Conservation (phyloP, 2,113 vertebrate genomes). For the Myodes glareolus region DNA sequence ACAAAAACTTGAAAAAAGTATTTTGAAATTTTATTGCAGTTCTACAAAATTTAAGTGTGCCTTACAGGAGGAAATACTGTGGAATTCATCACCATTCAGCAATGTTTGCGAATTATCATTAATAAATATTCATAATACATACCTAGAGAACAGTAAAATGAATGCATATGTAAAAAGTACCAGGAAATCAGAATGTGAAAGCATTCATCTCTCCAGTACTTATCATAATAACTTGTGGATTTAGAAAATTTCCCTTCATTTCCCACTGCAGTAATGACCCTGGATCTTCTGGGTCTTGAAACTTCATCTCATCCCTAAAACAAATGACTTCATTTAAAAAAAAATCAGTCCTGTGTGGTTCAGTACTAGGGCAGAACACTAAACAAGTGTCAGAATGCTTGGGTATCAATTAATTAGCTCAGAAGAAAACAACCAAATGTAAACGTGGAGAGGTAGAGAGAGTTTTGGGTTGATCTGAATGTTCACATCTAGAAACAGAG, state of each 20-base stretch:
- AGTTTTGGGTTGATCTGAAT: neutral
- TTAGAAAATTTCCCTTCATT: conserved; percentile 17
- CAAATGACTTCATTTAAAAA: conserved; percentile 20
- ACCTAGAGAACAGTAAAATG: conserved; percentile 16
- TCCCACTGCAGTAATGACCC: conserved; percentile 42
- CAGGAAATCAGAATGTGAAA: conserved; percentile 44
- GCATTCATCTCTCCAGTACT: conserved; percentile 50
- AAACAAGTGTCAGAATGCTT: neutral
- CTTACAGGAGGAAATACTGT: conserved; percentile 31
- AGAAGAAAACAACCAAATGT: neutral
- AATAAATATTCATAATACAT: conserved; percentile 60
- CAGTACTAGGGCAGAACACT: neutral
- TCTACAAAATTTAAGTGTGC: conserved; percentile 17
- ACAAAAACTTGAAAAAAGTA: neutral
- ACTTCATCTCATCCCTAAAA: neutral
- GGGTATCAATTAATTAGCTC: neutral
- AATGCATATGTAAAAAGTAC: conserved; percentile 49
- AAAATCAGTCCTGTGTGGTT: neutral
- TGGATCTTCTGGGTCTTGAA: conserved; percentile 25
- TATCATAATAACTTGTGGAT: conserved; percentile 60
- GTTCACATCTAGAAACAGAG: neutral
- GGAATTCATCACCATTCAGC: conserved; percentile 21
- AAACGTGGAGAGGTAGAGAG: neutral
- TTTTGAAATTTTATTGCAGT: conserved; percentile 15
- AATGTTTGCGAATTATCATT: conserved; percentile 46